phyloP scores from a whole-genome alignment of 2,888 invertebrate species.

The Hydraecia micacea region DNA sequence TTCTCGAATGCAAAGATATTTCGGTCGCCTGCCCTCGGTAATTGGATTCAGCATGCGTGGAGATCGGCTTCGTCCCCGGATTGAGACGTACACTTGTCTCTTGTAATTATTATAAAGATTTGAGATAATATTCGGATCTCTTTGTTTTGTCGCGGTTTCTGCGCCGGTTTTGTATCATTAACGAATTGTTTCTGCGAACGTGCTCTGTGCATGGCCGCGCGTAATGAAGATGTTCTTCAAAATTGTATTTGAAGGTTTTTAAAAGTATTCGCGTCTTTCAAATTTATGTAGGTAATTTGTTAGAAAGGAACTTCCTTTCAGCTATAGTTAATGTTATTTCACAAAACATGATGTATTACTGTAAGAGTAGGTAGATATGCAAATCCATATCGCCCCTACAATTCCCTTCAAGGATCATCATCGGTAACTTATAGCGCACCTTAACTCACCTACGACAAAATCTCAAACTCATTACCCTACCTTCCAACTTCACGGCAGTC shows the following conservation, averaged over 20 bases:
- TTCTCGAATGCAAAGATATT: conserved; percentile 82
- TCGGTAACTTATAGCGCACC: not conserved
- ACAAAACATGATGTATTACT: not conserved
- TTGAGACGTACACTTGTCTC: conserved; percentile 86
- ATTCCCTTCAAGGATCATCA: not conserved
- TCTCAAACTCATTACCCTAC: not conserved
- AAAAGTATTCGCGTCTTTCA: conserved; percentile 6
- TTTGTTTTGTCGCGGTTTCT: conserved; percentile 71
- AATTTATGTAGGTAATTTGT: conserved; percentile 27
- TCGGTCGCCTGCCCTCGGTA: conserved; percentile 78
- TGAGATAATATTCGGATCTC: conserved; percentile 81
- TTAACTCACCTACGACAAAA: not conserved
- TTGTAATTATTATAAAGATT: conserved; percentile 89
- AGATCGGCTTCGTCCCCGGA: conserved; percentile 69
- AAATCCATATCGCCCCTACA: not conserved
- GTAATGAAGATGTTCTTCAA: conserved; percentile 48
- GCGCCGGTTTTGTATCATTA: conserved; percentile 72
- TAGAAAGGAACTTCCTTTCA: not conserved
- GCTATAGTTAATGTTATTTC: not conserved
- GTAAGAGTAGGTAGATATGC: not conserved
- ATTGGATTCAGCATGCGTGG: conserved; percentile 83
- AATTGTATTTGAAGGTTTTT: conserved; percentile 35
- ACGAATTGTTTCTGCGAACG: conserved; percentile 66
- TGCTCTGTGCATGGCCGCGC: conserved; percentile 31
- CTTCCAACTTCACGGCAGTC: conserved; percentile 33